Evolutionary conservation across 2,888 invertebrate species (phyloP).

Genomic region (Andrena camellia): DNA sequence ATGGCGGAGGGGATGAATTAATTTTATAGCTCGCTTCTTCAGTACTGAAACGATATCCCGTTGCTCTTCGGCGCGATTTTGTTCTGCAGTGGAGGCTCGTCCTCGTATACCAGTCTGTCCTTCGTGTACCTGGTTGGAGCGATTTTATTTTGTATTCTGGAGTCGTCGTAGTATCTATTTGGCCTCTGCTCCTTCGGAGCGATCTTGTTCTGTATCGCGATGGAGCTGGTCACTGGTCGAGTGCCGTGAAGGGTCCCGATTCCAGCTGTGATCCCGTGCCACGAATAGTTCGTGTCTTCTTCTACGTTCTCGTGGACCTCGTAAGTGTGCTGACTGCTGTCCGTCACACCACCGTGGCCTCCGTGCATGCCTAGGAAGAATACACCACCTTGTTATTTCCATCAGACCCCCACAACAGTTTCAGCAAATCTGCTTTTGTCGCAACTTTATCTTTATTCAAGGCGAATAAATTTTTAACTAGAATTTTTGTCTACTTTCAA

Average conservation of each 20-base stretch:
- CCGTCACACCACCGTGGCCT: conserved; percentile 2
- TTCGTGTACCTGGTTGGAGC: background rate
- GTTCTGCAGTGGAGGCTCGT: conserved; percentile 66
- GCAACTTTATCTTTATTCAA: background rate
- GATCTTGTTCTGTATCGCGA: conserved; percentile 67
- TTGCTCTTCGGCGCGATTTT: conserved; percentile 69
- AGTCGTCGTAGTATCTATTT: conserved; percentile 6
- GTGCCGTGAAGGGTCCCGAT: conserved; percentile 63
- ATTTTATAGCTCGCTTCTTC: background rate
- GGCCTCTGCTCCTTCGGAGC: conserved; percentile 51
- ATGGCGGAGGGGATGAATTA: background rate
- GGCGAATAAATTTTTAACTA: background rate
- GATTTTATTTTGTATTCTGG: conserved; percentile 30
- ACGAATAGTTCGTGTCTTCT: conserved; percentile 69
- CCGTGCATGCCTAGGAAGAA: conserved; percentile 43
- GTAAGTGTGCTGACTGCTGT: conserved; percentile 66
- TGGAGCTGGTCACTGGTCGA: conserved; percentile 28
- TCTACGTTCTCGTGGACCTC: conserved; percentile 77
- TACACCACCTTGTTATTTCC: background rate
- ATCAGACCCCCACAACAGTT: background rate
- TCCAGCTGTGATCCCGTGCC: conserved; percentile 70
- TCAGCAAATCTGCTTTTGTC: background rate
- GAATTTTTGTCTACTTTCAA: too few species aligned
- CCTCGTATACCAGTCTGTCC: conserved; percentile 1
- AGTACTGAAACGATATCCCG: conserved; percentile 38